Conservation (phyloP, 1,140 invertebrate species). For the Papilio glaucus region DNA sequence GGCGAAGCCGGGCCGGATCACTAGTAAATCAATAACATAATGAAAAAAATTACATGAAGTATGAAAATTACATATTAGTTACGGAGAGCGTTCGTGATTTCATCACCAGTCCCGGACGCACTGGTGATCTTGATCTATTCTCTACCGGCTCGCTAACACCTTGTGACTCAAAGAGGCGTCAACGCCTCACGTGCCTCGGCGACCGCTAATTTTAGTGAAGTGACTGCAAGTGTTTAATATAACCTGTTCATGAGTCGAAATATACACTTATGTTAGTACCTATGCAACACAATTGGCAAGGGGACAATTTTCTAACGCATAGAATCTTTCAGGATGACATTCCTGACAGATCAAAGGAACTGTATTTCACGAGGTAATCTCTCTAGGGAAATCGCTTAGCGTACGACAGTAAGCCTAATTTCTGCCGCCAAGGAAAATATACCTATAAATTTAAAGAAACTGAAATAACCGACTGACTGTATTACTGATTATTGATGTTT, state of each 20-base stretch:
- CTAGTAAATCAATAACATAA: no score
- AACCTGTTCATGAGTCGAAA: slow-evolving; percentile 2
- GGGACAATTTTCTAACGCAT: slow-evolving; percentile 10
- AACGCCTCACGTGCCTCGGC: slow-evolving; percentile 33
- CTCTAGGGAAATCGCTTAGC: no score
- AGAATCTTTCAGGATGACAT: not conserved
- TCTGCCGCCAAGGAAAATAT: no score
- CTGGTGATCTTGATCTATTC: slow-evolving; percentile 36
- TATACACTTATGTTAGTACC: slow-evolving; percentile 7
- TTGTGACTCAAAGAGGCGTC: slow-evolving; percentile 36
- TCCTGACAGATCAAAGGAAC: slow-evolving; percentile 19
- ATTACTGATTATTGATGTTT: no score
- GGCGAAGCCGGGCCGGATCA: no score
- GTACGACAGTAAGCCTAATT: no score
- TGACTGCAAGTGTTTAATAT: slow-evolving; percentile 29
- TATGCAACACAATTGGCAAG: slow-evolving; percentile 14
- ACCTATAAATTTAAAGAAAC: no score
- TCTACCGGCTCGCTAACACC: slow-evolving; percentile 21
- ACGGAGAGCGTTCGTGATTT: no score
- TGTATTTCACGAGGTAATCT: not conserved
- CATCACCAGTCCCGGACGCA: no score
- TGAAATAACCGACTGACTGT: no score
- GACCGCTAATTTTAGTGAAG: slow-evolving; percentile 35
- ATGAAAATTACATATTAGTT: no score
- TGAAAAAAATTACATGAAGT: no score